Base-by-base conservation (phyloP, 2,113 vertebrate genomes). In the Aix galericulata region DNA sequence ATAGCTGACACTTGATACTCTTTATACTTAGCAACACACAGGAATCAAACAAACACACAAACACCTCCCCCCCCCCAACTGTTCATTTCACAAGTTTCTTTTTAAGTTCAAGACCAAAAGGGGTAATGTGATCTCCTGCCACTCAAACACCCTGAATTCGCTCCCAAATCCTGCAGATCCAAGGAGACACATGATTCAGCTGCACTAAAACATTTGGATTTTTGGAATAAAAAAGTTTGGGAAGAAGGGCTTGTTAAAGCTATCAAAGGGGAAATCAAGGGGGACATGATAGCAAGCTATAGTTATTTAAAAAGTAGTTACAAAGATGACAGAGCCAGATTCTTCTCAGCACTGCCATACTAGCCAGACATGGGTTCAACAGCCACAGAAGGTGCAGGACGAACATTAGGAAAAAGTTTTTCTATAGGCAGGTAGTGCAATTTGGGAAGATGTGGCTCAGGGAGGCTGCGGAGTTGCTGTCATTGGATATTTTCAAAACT, bases 401-500 rank as follows among this genome's bases (percentile, higher is more conserved):
- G 48, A 23, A 40, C 9, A 2, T 27, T 8, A 82, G 18, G 12
- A 86, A 13, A 71, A 69, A 52, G n/a, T 63, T 36, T 50, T 53
- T 36, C 53, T 29, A 9, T 72, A 29, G 8, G 29, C 38, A 5
- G 14, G 9, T 4, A 46, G 29, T 29, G 8, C 20, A 48, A 20
- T 3, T 5, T 3, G 1, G 46, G 26, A 75, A 32, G 4, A 34
- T 1, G 1, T 8, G 44, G 21, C 13, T 72, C 32, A 55, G 36
- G 16, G 21, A 62, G 10, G 36, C 32, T 86, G 42, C 20, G 66
- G 29, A 32, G 22, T 44, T n/a, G 46, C 21, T 0, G 1, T 38
- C 14, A 27, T 67, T 63, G n/a, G 31, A 74, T 22, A 9, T 21
- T 85, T 75, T 68, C 20, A n/a, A 77, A 48, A 34, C 12, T 66